phyloP scores from a whole-genome alignment of 2,797 vertebrate genomes.

The Malurus splendens region DNA sequence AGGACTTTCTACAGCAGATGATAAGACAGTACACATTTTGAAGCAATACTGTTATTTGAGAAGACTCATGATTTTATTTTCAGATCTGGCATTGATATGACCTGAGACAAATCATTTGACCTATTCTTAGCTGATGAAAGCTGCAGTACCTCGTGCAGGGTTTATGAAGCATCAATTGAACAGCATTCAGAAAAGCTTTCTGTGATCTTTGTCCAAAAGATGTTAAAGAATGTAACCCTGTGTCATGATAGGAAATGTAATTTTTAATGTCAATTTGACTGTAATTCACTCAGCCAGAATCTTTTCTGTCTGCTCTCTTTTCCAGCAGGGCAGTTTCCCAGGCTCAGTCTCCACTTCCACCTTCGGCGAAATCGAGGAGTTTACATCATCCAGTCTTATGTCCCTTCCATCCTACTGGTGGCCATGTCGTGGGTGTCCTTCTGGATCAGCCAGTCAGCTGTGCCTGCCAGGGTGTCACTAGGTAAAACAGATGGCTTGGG shows the following conservation, averaged over 20 bases:
- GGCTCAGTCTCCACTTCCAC: conserved; percentile 90
- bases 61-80: conserved; percentile 61
- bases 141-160: background rate
- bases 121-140: conserved; percentile 49
- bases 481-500: conserved; percentile 67
- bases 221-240: background rate
- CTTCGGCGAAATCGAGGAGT: conserved; percentile 91
- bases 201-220: background rate
- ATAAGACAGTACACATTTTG: conserved; percentile 61
- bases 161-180: background rate
- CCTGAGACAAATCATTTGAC: conserved; percentile 41
- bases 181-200: background rate
- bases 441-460: conserved; percentile 97
- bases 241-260: background rate
- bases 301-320: background rate
- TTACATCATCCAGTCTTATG: conserved; percentile 98
- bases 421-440: conserved; percentile 99
- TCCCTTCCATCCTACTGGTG: conserved; percentile 93
- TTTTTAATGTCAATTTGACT: background rate
- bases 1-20: conserved; percentile 64
- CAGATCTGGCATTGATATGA: conserved; percentile 58
- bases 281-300: background rate
- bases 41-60: conserved; percentile 50
- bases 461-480: conserved; percentile 92
- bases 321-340: conserved; percentile 90